phyloP scores from a whole-genome alignment of 2,113 vertebrate genomes.

The Butorides virescens region DNA sequence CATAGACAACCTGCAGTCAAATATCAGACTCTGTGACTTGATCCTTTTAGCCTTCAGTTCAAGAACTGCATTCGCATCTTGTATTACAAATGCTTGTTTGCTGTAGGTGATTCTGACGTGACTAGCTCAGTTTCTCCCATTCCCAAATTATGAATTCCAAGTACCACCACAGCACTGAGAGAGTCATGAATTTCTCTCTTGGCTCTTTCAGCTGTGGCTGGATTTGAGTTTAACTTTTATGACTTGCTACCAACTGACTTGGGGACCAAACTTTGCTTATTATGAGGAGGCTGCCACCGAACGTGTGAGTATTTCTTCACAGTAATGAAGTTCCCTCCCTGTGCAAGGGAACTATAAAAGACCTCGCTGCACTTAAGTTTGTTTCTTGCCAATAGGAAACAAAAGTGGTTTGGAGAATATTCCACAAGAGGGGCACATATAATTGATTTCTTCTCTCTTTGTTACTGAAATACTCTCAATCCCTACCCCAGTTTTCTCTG shows the following conservation, averaged over 20 bases:
- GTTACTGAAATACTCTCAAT: background rate
- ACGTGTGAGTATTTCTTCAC: background rate
- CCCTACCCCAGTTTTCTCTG: background rate
- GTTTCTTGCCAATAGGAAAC: background rate
- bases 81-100: background rate
- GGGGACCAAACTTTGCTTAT: background rate
- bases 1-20: background rate
- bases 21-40: background rate
- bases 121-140: background rate
- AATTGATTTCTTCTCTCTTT: background rate
- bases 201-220: background rate
- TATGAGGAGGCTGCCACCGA: background rate
- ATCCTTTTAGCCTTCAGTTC: background rate
- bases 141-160: background rate
- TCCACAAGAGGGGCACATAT: background rate
- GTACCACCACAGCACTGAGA: background rate
- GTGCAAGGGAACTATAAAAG: background rate
- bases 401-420: background rate
- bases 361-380: background rate
- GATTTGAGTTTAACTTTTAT: slow-evolving; percentile 2
- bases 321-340: background rate
- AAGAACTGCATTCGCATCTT: background rate
- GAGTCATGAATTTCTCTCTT: background rate
- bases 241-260: background rate
- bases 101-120: background rate